phyloP scores from a whole-genome alignment of 1,140 invertebrate species.

The Brachystomella parvula region DNA sequence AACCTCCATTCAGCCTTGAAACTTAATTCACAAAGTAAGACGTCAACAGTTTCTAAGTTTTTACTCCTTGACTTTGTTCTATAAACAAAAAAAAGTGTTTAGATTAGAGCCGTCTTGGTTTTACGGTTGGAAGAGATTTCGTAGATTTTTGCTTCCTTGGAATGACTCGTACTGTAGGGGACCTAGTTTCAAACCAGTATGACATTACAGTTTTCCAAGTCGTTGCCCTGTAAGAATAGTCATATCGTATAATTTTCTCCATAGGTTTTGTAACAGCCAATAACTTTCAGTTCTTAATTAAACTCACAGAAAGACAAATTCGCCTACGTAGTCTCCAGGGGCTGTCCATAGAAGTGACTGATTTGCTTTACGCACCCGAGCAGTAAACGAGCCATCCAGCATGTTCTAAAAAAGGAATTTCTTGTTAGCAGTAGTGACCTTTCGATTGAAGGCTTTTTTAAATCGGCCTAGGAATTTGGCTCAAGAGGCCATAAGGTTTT shows the following conservation, averaged over 20 bases:
- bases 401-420: conserved; percentile 23
- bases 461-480: too few relatives aligned
- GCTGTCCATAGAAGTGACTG: conserved; percentile 18
- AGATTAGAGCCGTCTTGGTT: not conserved
- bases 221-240: not conserved
- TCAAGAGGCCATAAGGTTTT: too few relatives aligned
- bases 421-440: too few relatives aligned
- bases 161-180: not conserved
- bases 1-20: too few relatives aligned
- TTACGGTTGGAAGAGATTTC: not conserved
- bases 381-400: conserved; percentile 7
- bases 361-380: not conserved
- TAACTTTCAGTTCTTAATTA: too few relatives aligned
- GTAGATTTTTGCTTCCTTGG: not conserved
- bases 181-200: conserved; percentile 5
- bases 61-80: too few relatives aligned
- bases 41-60: too few relatives aligned
- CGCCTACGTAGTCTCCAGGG: conserved; percentile 3
- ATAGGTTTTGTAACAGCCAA: not conserved
- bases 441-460: too few relatives aligned
- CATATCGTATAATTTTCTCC: not conserved
- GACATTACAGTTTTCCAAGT: not conserved
- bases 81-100: too few relatives aligned
- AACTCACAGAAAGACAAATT: conserved; percentile 20
- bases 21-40: too few relatives aligned